Base-by-base conservation (phyloP, 2,797 vertebrate species). In the Dallia pectoralis region DNA sequence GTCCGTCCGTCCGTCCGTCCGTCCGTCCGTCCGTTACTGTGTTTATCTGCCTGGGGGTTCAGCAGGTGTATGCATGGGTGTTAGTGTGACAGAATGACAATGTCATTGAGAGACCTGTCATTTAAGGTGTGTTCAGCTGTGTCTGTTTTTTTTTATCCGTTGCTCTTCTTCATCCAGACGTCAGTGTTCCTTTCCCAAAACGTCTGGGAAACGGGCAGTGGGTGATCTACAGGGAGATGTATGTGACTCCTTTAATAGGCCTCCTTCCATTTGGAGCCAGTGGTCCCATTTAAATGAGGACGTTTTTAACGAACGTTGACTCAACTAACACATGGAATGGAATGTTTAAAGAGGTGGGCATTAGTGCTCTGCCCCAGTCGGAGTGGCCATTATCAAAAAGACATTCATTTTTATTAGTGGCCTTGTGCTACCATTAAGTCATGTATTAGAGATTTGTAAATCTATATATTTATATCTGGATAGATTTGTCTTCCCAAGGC, bases 371-470 rank as follows among this genome's bases (percentile, higher is more conserved):
- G 89, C 83, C 86, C 86, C 74, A 85, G 87, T 90, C 86, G 89
- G 87, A 83, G 85, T 84, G 77, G 71, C 91, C 90, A 92, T 93
- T 90, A 92, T 89, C 84, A 84, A 88, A 64, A 29, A 30, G 27
- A 64, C 15, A 32, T 18, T 71, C 56, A 40, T 84, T 85, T 84
- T 81, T 77, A 86, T 84, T 86, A 88, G 85, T 89, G 90, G 92
- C 92, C 91, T 93, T 92, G 91, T 84, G 86, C 85, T 89, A 91
- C 91, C 91, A 93, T 94, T 93, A 93, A 87, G 84, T 86, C 87
- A 89, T 71, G 67, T 85, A 80, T 79, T 53, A 73, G 59, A 70
- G 11, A 44, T 44, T 79, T 56, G 22, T 7, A 16, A 56, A n/a
- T 22, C 15, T 79, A 77, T 64, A 56, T 19, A 48, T 33, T 25